phyloP scores from a whole-genome alignment of 2,113 vertebrate species.

The Himantopus leucocephalus region DNA sequence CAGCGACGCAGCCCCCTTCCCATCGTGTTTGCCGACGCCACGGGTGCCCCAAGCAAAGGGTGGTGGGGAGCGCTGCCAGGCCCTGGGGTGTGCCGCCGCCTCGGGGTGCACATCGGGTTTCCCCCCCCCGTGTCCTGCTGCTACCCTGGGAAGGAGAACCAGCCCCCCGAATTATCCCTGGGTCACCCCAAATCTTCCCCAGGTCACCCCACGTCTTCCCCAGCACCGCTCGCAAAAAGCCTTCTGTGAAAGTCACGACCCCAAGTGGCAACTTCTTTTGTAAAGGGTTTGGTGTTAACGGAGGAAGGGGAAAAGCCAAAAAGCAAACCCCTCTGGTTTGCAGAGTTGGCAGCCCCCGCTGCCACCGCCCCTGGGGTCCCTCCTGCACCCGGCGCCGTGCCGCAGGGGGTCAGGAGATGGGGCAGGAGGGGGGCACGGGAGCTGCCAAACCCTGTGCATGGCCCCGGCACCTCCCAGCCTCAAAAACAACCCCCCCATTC shows the following conservation, averaged over 20 bases:
- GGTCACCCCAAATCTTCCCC: too few species aligned
- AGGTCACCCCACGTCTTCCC: accelerated
- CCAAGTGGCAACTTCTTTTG: accelerated
- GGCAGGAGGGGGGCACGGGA: accelerated
- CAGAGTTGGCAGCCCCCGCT: accelerated
- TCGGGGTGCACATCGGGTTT: accelerated
- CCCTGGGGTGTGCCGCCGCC: not conserved
- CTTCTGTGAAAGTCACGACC: accelerated
- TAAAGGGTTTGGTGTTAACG: not conserved
- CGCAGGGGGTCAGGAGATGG: too few species aligned
- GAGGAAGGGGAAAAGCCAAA: not conserved
- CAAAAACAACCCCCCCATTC: not conserved
- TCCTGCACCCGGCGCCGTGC: accelerated
- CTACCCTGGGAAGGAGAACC: not conserved
- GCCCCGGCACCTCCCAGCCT: not conserved
- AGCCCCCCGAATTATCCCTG: accelerated
- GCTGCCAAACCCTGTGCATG: not conserved
- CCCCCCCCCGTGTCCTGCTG: accelerated
- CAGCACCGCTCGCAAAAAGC: accelerated
- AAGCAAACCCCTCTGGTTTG: not conserved
- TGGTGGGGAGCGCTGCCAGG: not conserved
- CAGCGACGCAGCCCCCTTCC: accelerated
- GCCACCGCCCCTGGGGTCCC: too few species aligned
- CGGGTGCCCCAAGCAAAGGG: not conserved
- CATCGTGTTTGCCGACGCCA: accelerated